Evolutionary conservation across 2,113 vertebrate genomes (phyloP).

Genomic region (Rhodinocichla rosea): DNA sequence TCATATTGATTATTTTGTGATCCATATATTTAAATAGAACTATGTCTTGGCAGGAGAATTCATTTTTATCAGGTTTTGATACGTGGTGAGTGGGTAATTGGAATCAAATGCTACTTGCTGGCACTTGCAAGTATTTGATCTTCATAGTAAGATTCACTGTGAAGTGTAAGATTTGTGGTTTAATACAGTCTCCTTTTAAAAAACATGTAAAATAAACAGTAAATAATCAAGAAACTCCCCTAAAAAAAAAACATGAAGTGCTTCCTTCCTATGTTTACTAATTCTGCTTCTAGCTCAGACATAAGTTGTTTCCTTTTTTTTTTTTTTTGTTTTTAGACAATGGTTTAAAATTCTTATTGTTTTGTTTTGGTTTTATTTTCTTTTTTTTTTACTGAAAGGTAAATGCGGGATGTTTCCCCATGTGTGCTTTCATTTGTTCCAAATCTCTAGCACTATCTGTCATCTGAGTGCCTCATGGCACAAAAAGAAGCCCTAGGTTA

Average conservation of each 20-base stretch:
- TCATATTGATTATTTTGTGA: not conserved
- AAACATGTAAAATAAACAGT: not conserved
- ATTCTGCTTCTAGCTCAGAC: not conserved
- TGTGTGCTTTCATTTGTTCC: not conserved
- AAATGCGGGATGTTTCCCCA: not conserved
- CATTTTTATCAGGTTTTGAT: not conserved
- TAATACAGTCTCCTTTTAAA: not conserved
- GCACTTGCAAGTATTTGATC: conserved; percentile 13
- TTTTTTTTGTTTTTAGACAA: not conserved
- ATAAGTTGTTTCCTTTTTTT: not conserved
- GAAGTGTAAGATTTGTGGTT: conserved; percentile 21
- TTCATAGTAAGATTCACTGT: not conserved
- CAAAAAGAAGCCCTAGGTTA: not conserved
- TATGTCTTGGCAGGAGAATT: not conserved
- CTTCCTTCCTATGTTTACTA: not conserved
- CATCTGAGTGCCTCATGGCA: not conserved
- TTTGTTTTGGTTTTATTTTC: not conserved
- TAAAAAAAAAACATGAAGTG: not conserved
- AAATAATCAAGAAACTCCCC: not conserved
- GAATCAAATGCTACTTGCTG: conserved; percentile 46
- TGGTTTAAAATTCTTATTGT: not conserved
- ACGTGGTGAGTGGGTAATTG: not conserved
- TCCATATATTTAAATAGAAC: not conserved
- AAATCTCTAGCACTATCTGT: not conserved
- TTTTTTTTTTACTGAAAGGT: not conserved